Evolutionary conservation across 2,888 invertebrate genomes (phyloP), one percentile per base, ranked within the genome.

Genomic region (Meandrusa payeni): DNA sequence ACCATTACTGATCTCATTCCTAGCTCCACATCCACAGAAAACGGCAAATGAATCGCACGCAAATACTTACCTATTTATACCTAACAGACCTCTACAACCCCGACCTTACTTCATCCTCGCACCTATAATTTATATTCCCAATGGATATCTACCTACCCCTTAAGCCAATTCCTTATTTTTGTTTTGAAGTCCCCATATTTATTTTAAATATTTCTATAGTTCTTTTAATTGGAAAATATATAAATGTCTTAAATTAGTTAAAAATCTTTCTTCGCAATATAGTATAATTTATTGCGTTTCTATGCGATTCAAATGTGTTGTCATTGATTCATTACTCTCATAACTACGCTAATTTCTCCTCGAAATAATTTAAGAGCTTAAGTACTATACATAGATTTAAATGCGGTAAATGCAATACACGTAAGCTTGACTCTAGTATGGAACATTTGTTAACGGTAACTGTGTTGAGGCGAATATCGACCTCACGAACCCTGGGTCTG

Each of bases 1-100:
- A 85, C 64, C 83, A 80, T 54, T 86, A 85, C 57, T 80, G 72
- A 85, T 77, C 76, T 78, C 74, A 69, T 54, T 48, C 32, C 9
- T 47, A 28, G 47, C 41, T 17, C 44, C 29, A 41, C 47, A 45
- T 49, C 48, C 28, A 48, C 50, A 56, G 54, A 57, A 54, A 47
- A 50, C 47, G 46, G 51, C 51, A 58, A 55, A 61, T 45, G 47
- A 59, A 57, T 57, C 57, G 57, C 58, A 57, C 42, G 39, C 41
- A 46, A 48, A 51, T 39, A 39, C 31, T 27, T 39, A 44, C 20
- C 13, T 33, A 15, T 43, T 43, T 17, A 22, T 44, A 13, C 44
- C 44, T 22, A 32, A 20, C 20, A 33, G 17, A 7, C 28, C 41
- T 22, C 11, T 34, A 3, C 32, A 38, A 13, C 13, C 38, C 11